Evolutionary conservation across 2,113 vertebrate genomes (phyloP), one percentile per base, ranked within the genome.

Genomic region (Lathamus discolor): DNA sequence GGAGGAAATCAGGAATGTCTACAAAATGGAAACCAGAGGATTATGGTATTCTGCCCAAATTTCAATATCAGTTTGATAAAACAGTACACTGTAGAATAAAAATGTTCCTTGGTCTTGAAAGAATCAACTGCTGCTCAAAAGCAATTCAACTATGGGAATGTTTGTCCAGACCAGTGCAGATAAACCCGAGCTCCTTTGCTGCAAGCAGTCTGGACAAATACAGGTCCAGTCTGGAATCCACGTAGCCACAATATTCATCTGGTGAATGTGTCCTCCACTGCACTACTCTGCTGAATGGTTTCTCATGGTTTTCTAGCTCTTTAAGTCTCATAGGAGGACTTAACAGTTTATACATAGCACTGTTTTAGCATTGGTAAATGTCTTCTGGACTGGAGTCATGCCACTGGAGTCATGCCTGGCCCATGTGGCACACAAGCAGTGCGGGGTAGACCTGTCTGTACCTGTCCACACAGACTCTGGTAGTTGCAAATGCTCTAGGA

Each of bases 61-160:
- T 64, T 78, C 39, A 6, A 0, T 52, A 46, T 23, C 37, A 27
- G 33, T 41, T 85, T 5, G 11, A 35, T 25, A 11, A 31, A 37
- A 57, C 2, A 13, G 12, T 22, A 14, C 17, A 39, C 16, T 3
- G 1, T 31, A 27, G 73, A 62, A n/a, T 23, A 28, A 33, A 94
- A 66, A 67, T 17, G 10, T 76, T 76, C 28, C 6, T 1, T 0
- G 2, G 44, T 33, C 33, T 37, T 0, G 0, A 77, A 59, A 73
- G 13, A 17, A 66, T 13, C 46, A 79, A 10, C 7, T 55, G 22
- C 5, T 0, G 0, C 37, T 79, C 39, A 63, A 43, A 89, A 83
- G 8, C 11, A 49, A 9, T 10, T 6, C 41, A 62, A 4, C 8
- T 62, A 27, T 37, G 39, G 18, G 33, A 81, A 55, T 31, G 10